Percentiles rank a stretch among this genome's conserved stretches.
Conservation (phyloP, 2,113 vertebrate species). For the Silurus glanis region DNA sequence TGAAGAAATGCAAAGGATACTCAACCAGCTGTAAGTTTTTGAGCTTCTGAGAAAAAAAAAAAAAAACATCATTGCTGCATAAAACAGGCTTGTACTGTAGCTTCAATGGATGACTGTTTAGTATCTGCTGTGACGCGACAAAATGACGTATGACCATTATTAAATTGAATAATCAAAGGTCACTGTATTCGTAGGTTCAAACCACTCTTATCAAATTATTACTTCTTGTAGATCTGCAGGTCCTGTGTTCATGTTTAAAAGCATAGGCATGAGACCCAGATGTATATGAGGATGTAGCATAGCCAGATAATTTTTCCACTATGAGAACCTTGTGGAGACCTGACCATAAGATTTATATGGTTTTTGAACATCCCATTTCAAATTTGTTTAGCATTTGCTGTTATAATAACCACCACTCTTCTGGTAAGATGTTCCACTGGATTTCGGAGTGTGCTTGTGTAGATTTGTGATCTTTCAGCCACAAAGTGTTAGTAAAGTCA, state of each 20-base stretch:
- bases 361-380: too few species aligned
- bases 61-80: neutral
- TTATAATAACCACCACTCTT: too few species aligned
- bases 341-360: neutral
- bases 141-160: neutral
- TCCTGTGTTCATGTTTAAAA: neutral
- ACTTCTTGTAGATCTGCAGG: neutral
- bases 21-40: conserved; percentile 88
- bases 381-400: too few species aligned
- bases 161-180: neutral
- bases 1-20: conserved; percentile 95
- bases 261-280: neutral
- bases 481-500: too few species aligned
- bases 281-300: too few species aligned
- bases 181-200: neutral
- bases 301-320: neutral
- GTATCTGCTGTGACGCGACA: neutral
- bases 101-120: neutral
- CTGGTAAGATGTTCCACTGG: too few species aligned
- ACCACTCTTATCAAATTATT: neutral
- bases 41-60: neutral
- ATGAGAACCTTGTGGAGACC: neutral
- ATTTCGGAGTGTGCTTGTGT: too few species aligned
- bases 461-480: too few species aligned
- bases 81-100: neutral